Percentiles rank a stretch among this genome's conserved stretches.
Conservation (phyloP, 2,113 vertebrate species). For the Ophiodon elongatus region DNA sequence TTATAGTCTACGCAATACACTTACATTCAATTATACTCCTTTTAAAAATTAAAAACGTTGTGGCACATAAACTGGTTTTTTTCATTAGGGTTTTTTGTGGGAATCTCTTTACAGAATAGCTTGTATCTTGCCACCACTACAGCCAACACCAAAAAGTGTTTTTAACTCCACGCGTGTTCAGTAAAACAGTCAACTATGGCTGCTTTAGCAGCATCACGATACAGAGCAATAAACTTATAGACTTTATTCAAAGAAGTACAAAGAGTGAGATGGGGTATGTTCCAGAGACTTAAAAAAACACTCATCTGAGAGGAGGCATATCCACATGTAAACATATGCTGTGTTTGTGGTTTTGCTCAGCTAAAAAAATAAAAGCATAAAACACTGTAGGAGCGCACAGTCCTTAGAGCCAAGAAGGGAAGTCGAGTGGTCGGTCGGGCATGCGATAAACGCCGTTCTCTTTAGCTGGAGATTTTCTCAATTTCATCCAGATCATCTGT, state of each 20-base stretch:
- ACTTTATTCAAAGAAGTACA: slow-evolving; percentile 81
- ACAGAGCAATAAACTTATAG: slow-evolving; percentile 58
- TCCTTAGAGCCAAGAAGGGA: slow-evolving; percentile 51
- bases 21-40: slow-evolving; percentile 68
- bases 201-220: slow-evolving; percentile 56
- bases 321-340: slow-evolving; percentile 76
- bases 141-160: slow-evolving; percentile 26
- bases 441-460: not conserved
- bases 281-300: slow-evolving; percentile 75
- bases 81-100: slow-evolving; percentile 8
- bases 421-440: slow-evolving; percentile 1
- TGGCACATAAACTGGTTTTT: slow-evolving; percentile 61
- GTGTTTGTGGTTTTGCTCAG: slow-evolving; percentile 62
- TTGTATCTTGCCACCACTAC: slow-evolving; percentile 39
- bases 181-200: slow-evolving; percentile 37
- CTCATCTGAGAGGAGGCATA: slow-evolving; percentile 70
- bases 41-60: slow-evolving; percentile 36
- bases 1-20: slow-evolving; percentile 28
- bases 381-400: slow-evolving; percentile 70
- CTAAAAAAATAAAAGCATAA: slow-evolving; percentile 78
- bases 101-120: slow-evolving; percentile 39
- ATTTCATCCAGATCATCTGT: slow-evolving; percentile 97
- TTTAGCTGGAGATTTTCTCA: slow-evolving; percentile 95
- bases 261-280: slow-evolving; percentile 83
- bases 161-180: slow-evolving; percentile 17